Evolutionary conservation across 2,888 invertebrate genomes (phyloP).

Genomic region (Gymnosoma rotundatum): DNA sequence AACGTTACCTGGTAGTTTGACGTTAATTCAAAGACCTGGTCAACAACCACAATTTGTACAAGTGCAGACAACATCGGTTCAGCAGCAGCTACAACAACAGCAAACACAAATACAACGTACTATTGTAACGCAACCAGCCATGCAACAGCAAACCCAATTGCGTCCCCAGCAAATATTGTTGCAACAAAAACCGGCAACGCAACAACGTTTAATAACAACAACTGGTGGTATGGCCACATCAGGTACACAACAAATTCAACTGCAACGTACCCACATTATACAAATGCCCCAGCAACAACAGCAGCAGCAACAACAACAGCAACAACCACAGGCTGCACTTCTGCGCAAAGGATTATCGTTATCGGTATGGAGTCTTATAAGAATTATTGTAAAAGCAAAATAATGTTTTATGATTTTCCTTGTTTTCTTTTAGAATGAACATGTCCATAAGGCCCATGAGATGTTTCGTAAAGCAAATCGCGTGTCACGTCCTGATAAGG

Average conservation of each 20-base stretch:
- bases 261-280: constrained; percentile 78
- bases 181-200: constrained; percentile 79
- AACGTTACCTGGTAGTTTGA: constrained; percentile 81
- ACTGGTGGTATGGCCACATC: constrained; percentile 68
- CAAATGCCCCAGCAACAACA: constrained; percentile 77
- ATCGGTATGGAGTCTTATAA: constrained; percentile 75
- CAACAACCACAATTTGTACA: constrained; percentile 82
- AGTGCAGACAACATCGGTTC: constrained; percentile 78
- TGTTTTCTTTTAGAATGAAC: constrained; percentile 88
- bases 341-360: constrained; percentile 81
- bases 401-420: neutral
- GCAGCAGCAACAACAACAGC: constrained; percentile 78
- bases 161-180: constrained; percentile 80
- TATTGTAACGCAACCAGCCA: constrained; percentile 79
- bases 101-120: constrained; percentile 79
- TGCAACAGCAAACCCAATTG: constrained; percentile 77
- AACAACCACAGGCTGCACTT: constrained; percentile 80
- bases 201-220: constrained; percentile 77
- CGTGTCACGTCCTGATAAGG: constrained; percentile 97
- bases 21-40: constrained; percentile 82
- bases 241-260: constrained; percentile 73
- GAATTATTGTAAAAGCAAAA: neutral
- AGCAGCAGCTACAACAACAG: constrained; percentile 71
- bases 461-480: constrained; percentile 98
- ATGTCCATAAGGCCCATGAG: constrained; percentile 98